These are phyloP conservation scores for Muschampia staudingeri DNA, from an alignment of 2,888 invertebrate genomes.

Conservation along the genomic window DNA sequence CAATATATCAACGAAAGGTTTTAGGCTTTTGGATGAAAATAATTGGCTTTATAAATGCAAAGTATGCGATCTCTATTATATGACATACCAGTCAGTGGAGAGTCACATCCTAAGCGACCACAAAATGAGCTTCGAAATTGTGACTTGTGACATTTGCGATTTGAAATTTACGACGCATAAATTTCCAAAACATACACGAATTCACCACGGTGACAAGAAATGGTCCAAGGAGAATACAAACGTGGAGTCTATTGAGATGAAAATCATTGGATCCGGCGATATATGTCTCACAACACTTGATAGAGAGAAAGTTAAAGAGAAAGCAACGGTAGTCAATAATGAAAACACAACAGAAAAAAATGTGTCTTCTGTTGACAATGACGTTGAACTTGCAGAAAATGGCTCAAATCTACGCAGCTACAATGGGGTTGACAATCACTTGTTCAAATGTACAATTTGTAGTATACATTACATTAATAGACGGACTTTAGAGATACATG, in stretches of 20 bases:
- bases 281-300: neutral
- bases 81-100: slow-evolving; percentile 26
- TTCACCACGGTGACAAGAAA: neutral
- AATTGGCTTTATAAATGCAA: slow-evolving; percentile 61
- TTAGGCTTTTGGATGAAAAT: neutral
- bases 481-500: neutral
- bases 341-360: neutral
- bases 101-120: slow-evolving; percentile 50
- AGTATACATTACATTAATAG: neutral
- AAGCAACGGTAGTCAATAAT: neutral
- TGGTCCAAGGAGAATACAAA: neutral
- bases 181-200: slow-evolving; percentile 13
- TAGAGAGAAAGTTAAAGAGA: neutral
- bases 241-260: slow-evolving; percentile 4
- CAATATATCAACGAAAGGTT: slow-evolving; percentile 15
- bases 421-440: neutral
- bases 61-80: slow-evolving; percentile 62
- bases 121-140: neutral
- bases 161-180: slow-evolving; percentile 45
- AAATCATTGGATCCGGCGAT: neutral
- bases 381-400: neutral
- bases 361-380: too few species aligned
- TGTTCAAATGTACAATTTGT: neutral
- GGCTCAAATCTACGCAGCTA: neutral
- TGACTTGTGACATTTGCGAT: slow-evolving; percentile 56